Conservation (phyloP, 2,113 vertebrate species). For the Pithys albifrons region DNA sequence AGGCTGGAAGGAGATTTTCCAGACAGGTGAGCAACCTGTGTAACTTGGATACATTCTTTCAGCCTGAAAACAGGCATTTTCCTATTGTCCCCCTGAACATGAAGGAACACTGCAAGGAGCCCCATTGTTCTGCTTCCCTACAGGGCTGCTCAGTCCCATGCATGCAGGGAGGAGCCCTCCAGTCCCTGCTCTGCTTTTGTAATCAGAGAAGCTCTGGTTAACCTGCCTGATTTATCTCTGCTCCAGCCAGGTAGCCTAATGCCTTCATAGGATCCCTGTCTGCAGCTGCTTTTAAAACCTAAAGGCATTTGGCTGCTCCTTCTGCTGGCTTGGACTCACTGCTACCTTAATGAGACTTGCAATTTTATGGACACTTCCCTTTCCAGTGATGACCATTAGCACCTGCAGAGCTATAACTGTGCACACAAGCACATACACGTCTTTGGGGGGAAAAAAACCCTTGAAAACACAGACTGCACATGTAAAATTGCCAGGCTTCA, state of each 20-base stretch:
- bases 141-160: fast-evolving
- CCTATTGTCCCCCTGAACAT: neutral
- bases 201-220: neutral
- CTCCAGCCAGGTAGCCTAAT: neutral
- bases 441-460: neutral
- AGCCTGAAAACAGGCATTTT: neutral
- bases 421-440: fast-evolving
- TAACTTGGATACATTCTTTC: neutral
- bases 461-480: neutral
- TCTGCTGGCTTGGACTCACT: neutral
- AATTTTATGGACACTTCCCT: neutral
- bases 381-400: neutral
- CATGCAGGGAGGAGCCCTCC: neutral
- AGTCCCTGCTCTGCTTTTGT: neutral
- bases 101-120: neutral
- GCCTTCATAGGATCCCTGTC: neutral
- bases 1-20: neutral
- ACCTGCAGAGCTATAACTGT: neutral
- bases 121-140: neutral
- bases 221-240: neutral
- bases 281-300: neutral
- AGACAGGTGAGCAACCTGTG: fast-evolving
- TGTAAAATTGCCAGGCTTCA: neutral
- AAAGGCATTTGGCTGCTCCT: neutral
- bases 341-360: neutral